Percentiles rank a stretch among this genome's conserved stretches.
Evolutionary conservation across 2,888 invertebrate species (phyloP).

Genomic region (Dolomedes plantarius): DNA sequence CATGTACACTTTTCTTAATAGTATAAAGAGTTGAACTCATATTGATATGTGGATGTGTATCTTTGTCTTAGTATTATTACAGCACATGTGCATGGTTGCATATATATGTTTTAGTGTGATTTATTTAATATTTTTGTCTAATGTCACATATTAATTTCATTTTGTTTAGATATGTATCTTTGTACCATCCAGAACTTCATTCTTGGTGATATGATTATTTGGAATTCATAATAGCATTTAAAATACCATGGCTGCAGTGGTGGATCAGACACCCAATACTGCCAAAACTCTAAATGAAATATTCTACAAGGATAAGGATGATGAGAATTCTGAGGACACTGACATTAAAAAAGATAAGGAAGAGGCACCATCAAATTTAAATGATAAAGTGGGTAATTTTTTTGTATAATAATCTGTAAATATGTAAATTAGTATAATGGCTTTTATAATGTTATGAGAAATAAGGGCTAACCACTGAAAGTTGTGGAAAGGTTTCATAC

Average conservation of each 20-base stretch:
- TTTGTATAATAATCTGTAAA: background rate
- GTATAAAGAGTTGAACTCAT: too few relatives aligned
- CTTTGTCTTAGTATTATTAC: too few relatives aligned
- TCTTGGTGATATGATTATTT: background rate
- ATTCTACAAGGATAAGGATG: conserved; percentile 68
- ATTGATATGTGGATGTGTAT: too few relatives aligned
- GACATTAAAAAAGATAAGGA: background rate
- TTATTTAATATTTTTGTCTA: background rate
- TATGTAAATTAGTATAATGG: too few relatives aligned
- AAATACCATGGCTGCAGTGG: conserved; percentile 72
- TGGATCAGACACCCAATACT: conserved; percentile 74
- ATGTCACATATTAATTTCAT: background rate
- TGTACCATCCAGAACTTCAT: too few relatives aligned
- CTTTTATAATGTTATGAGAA: too few relatives aligned
- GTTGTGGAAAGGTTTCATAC: too few relatives aligned
- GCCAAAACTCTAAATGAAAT: conserved; percentile 72
- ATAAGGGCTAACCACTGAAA: too few relatives aligned
- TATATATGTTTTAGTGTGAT: background rate
- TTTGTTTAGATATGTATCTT: background rate
- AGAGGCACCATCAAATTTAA: conserved; percentile 37
- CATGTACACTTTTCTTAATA: too few relatives aligned
- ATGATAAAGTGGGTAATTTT: conserved; percentile 68
- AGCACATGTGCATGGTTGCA: background rate
- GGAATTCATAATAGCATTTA: background rate
- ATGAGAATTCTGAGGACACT: background rate